Base-by-base conservation (phyloP, 2,113 vertebrate species). In the Peucedramus taeniatus region DNA sequence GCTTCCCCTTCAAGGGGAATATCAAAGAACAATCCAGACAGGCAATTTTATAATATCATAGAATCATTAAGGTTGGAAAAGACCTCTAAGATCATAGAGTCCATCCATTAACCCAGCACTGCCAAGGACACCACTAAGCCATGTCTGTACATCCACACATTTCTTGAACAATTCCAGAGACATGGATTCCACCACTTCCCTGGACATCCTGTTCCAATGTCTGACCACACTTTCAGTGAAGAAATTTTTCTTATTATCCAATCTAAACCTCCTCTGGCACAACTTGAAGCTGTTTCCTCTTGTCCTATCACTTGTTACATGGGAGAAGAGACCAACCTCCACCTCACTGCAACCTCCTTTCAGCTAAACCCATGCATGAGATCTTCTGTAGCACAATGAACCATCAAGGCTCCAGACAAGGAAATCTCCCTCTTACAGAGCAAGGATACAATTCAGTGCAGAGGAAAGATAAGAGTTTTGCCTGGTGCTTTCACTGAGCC, bases 321-420 rank as follows among this genome's bases (percentile, higher is more conserved):
- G 54, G 27, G 30, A 54, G 45, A 83, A 61, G 39, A 60, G n/a
- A 53, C 47, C 0, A 0, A 35, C 0, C 7, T 21, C 13, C 39
- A 30, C 11, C 37, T 60, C 28, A 28, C 53, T n/a, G 30, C 33
- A 39, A 10, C 13, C 16, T 61, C 30, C 30, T 40, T 31, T 30
- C 24, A 31, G 69, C 33, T 31, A 68, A 60, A n/a, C 31, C 21
- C 4, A 5, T 21, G 27, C 11, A 6, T 17, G 7, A 74, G 45
- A 17, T n/a, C 40, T 63, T 92, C 47, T 54, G 21, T 20, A 28
- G 45, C 28, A 39, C 21, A 59, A 39, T 27, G n/a, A 60, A 33
- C 23, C 5, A 9, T 19, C 24, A 15, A 50, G 42, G 20, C 17
- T 89, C 37, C 39, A 39, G 50, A 6, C 2, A 16, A 75, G 49